Evolutionary conservation across 2,797 vertebrate species (phyloP).

Genomic region (Etheostoma perlongum): DNA sequence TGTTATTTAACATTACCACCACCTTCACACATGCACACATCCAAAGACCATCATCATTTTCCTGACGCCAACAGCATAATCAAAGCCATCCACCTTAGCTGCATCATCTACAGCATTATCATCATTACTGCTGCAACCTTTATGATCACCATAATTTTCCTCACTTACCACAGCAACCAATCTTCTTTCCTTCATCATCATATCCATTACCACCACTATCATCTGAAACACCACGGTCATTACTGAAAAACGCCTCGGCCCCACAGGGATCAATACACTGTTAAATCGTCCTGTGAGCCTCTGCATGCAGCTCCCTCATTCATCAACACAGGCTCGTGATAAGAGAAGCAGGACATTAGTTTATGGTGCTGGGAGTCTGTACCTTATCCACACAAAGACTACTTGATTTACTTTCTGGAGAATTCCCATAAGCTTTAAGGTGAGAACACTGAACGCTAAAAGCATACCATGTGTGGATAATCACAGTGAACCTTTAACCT

Average conservation of each 20-base stretch:
- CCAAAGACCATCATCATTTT: conserved; percentile 11
- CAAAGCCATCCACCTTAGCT: conserved; percentile 18
- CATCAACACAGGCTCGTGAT: conserved; percentile 25
- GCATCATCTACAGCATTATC: conserved; percentile 18
- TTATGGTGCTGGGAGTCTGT: conserved; percentile 36
- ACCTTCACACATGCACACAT: conserved; percentile 32
- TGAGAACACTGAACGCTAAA: background rate
- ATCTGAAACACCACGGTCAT: conserved; percentile 40
- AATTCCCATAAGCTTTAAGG: conserved; percentile 15
- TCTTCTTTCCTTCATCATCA: conserved; percentile 24
- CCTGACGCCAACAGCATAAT: conserved; percentile 14
- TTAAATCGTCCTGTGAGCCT: conserved; percentile 25
- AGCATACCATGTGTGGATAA: background rate
- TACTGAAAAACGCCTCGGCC: conserved; percentile 25
- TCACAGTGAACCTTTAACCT: conserved; percentile 3
- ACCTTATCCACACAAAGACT: conserved; percentile 10
- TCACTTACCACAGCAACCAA: conserved; percentile 5
- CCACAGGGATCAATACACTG: conserved; percentile 52
- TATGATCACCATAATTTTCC: conserved; percentile 14
- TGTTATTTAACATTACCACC: conserved; percentile 46
- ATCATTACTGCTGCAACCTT: conserved; percentile 23
- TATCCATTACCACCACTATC: conserved; percentile 38
- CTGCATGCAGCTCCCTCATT: conserved; percentile 25
- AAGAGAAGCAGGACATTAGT: conserved; percentile 28
- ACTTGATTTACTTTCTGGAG: conserved; percentile 20